Conservation (phyloP, 2,888 invertebrate species). For the Andrena haemorrhoa region DNA sequence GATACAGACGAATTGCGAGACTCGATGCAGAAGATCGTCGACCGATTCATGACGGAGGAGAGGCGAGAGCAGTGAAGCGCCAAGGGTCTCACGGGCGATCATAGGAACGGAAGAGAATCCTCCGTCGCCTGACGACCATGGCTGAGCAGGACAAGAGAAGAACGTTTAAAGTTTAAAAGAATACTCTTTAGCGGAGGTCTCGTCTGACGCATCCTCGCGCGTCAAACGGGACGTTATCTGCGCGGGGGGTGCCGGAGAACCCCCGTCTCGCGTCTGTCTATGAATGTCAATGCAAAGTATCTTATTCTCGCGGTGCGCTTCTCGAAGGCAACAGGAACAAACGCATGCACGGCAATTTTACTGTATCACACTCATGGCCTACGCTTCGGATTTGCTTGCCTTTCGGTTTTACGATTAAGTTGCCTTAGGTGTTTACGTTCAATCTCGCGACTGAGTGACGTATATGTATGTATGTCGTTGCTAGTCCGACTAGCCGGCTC, state of each 20-base stretch:
- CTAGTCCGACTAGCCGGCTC: constrained; percentile 79
- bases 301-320: constrained; percentile 41
- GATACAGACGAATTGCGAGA: constrained; percentile 84
- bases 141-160: constrained; percentile 1
- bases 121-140: constrained; percentile 24
- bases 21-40: constrained; percentile 86
- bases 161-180: constrained; percentile 10
- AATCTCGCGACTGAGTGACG: constrained; percentile 62
- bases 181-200: constrained; percentile 40
- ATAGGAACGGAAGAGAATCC: constrained; percentile 13
- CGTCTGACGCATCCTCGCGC: constrained; percentile 63
- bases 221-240: constrained; percentile 36
- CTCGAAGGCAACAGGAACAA: constrained; percentile 27
- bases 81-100: constrained; percentile 15
- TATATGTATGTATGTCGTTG: constrained; percentile 71
- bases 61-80: constrained; percentile 83
- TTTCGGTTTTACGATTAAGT: constrained; percentile 67
- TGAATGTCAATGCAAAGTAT: constrained; percentile 11
- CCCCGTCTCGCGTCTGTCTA: constrained; percentile 14
- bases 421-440: constrained; percentile 72
- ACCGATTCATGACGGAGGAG: constrained; percentile 86
- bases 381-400: constrained; percentile 74
- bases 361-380: constrained; percentile 70
- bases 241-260: not conserved
- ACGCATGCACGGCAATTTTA: constrained; percentile 64